phyloP scores from a whole-genome alignment of 2,888 invertebrate species.

The Hypomecis punctinalis region DNA sequence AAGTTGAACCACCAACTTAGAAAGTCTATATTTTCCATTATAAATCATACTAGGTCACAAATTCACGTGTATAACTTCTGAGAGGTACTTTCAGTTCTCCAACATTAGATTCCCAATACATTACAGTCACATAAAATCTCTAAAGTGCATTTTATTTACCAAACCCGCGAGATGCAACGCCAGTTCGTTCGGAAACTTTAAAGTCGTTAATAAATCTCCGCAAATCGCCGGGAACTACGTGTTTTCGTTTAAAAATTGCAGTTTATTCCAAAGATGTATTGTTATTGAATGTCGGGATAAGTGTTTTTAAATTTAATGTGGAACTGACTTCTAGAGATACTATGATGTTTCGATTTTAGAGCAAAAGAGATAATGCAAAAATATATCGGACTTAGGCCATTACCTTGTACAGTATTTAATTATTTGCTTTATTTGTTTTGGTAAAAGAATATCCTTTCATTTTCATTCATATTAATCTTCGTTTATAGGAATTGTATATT shows the following conservation, averaged over 20 bases:
- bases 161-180: constrained; percentile 38
- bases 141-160: constrained; percentile 45
- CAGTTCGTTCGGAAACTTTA: constrained; percentile 49
- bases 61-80: neutral
- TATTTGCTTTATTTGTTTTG: too few relatives aligned
- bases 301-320: constrained; percentile 35
- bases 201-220: constrained; percentile 58
- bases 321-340: constrained; percentile 18
- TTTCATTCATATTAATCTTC: too few relatives aligned
- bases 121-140: constrained; percentile 24
- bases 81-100: neutral
- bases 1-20: too few relatives aligned
- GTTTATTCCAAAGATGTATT: constrained; percentile 52
- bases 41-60: neutral
- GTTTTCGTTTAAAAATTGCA: constrained; percentile 56
- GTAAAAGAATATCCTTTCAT: too few relatives aligned
- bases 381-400: too few relatives aligned
- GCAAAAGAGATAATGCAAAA: too few relatives aligned
- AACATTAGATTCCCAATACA: constrained; percentile 22
- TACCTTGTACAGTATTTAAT: too few relatives aligned
- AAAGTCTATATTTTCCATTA: neutral
- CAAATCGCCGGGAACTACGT: constrained; percentile 55
- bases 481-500: too few relatives aligned
- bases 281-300: constrained; percentile 47
- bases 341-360: constrained; percentile 9